Conservation (phyloP, 1,140 invertebrate species). For the Drosophila novamexicana region DNA sequence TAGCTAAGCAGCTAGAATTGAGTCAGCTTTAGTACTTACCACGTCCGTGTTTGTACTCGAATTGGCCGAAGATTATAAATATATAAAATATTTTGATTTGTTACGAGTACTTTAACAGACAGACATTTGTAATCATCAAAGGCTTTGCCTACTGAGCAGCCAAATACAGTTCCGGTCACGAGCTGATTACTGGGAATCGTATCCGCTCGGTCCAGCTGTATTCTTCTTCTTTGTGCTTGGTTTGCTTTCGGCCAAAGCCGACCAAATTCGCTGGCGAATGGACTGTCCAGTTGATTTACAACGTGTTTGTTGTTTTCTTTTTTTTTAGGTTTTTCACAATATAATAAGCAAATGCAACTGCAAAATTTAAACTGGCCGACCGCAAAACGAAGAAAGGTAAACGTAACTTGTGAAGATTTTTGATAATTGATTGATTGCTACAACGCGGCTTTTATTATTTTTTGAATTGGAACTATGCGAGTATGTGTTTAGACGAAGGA, state of each 20-base stretch:
- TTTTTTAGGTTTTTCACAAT: conserved; percentile 1
- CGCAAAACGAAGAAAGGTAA: conserved; percentile 27
- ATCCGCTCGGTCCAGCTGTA: neutral
- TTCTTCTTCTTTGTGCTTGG: neutral
- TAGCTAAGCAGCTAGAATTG: neutral
- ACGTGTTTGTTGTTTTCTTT: neutral
- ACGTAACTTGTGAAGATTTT: conserved; percentile 21
- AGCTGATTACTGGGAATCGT: neutral
- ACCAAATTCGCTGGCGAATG: conserved; percentile 1
- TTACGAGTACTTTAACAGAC: conserved; percentile 30
- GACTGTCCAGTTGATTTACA: neutral
- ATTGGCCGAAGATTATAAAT: conserved; percentile 52
- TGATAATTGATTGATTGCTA: conserved; percentile 30
- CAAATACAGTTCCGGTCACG: conserved; percentile 2
- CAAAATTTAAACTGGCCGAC: conserved; percentile 32
- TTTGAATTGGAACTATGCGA: conserved; percentile 25
- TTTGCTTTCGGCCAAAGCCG: neutral
- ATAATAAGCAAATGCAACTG: conserved; percentile 38
- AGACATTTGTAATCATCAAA: conserved; percentile 51
- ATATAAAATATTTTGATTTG: conserved; percentile 50
- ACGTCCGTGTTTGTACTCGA: conserved; percentile 20
- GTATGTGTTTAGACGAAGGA: conserved; percentile 33
- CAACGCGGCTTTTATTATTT: conserved; percentile 34
- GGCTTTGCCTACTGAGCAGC: conserved; percentile 15
- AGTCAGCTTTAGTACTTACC: conserved; percentile 34